phyloP scores from a whole-genome alignment of 2,888 invertebrate genomes.

The Timema cristinae region DNA sequence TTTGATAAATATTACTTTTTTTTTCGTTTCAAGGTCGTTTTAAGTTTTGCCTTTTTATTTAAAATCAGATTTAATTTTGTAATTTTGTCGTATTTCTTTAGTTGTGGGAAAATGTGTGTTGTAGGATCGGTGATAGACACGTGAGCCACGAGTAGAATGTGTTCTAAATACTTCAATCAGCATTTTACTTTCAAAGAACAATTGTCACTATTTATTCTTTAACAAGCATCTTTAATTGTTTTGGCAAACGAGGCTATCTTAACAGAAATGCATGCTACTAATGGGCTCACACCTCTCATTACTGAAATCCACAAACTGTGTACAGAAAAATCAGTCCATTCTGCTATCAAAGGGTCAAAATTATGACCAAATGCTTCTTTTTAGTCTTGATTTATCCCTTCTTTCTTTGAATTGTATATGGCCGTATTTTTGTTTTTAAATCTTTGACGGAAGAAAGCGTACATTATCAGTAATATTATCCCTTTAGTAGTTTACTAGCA shows the following conservation, averaged over 20 bases:
- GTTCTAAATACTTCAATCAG: background rate
- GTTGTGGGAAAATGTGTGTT: background rate
- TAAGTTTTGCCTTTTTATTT: background rate
- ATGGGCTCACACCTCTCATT: background rate
- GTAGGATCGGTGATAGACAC: background rate
- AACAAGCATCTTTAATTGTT: background rate
- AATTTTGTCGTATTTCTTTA: background rate
- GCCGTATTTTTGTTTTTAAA: background rate
- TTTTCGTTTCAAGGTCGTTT: background rate
- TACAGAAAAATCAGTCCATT: background rate
- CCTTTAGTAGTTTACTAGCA: background rate
- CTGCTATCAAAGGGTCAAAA: background rate
- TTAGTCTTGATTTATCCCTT: background rate
- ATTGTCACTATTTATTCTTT: background rate
- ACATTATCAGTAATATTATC: background rate
- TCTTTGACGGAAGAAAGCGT: background rate
- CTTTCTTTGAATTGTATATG: too few relatives aligned
- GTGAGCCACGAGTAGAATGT: background rate
- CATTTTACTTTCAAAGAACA: background rate
- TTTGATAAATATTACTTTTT: background rate
- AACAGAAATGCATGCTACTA: background rate
- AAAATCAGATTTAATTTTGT: background rate
- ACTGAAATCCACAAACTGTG: conserved; percentile 10
- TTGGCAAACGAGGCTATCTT: background rate
- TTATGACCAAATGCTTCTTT: background rate